These are phyloP conservation scores for Coleophora deauratella DNA, from an alignment of 2,888 invertebrate species.

Conservation along the genomic window DNA sequence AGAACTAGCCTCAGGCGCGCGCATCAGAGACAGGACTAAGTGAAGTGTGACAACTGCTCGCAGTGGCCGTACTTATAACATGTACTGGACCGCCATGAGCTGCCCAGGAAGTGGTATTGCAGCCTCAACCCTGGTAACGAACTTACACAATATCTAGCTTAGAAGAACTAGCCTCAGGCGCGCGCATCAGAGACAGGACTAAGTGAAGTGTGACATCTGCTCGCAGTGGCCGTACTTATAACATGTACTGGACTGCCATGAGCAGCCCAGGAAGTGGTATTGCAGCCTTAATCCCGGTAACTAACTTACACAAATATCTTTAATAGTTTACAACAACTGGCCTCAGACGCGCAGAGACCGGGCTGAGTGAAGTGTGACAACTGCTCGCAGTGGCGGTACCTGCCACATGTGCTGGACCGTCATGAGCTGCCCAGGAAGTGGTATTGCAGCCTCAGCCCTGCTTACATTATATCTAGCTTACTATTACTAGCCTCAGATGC, in stretches of 20 bases:
- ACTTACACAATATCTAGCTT: neutral
- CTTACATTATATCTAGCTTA: neutral
- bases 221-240: conserved; percentile 73
- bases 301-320: neutral
- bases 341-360: conserved; percentile 60
- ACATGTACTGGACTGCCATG: conserved; percentile 69
- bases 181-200: conserved; percentile 61
- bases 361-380: conserved; percentile 74
- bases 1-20: neutral
- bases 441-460: conserved; percentile 77
- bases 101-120: conserved; percentile 78
- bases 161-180: conserved; percentile 56
- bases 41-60: no score
- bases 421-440: conserved; percentile 74
- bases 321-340: no score
- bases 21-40: no score
- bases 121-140: conserved; percentile 71
- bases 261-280: conserved; percentile 76
- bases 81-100: conserved; percentile 23
- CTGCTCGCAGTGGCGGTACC: conserved; percentile 75
- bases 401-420: conserved; percentile 70
- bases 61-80: no score
- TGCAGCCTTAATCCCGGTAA: conserved; percentile 64
- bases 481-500: neutral
- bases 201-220: conserved; percentile 75